phyloP scores from a whole-genome alignment of 2,797 vertebrate species.

The Pogonophryne albipinna region DNA sequence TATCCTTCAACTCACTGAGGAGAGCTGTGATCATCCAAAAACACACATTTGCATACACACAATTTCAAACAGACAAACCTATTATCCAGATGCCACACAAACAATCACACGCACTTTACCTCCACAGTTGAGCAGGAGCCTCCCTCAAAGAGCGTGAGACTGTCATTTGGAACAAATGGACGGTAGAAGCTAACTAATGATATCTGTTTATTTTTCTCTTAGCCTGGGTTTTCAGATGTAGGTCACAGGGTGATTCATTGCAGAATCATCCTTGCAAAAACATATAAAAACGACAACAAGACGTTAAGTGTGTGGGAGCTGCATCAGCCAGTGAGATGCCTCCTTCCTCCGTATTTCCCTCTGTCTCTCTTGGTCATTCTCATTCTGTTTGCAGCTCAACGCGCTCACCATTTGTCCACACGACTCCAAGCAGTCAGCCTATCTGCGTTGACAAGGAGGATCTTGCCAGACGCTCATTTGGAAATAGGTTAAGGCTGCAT shows the following conservation, averaged over 20 bases:
- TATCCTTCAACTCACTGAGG: conserved; percentile 1
- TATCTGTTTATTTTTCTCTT: conserved; percentile 64
- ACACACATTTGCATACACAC: conserved; percentile 9
- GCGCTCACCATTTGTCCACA: conserved; percentile 62
- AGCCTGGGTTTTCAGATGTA: conserved; percentile 62
- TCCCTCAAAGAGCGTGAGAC: conserved; percentile 28
- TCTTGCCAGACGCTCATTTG: conserved; percentile 72
- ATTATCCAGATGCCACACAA: background rate
- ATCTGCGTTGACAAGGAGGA: conserved; percentile 70
- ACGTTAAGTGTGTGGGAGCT: conserved; percentile 58
- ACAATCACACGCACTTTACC: conserved; percentile 1
- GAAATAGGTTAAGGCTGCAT: conserved; percentile 67
- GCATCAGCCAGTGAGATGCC: conserved; percentile 36
- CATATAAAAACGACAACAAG: conserved; percentile 53
- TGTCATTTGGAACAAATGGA: conserved; percentile 58
- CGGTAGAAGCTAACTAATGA: conserved; percentile 52
- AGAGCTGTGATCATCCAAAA: background rate
- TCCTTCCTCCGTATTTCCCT: conserved; percentile 45
- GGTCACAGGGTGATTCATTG: conserved; percentile 73
- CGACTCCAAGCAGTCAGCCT: conserved; percentile 52
- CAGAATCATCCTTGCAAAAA: conserved; percentile 61
- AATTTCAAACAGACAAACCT: background rate
- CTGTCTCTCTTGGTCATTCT: conserved; percentile 73
- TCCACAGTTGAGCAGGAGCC: conserved; percentile 5
- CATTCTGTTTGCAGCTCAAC: conserved; percentile 70